These are phyloP conservation scores for Acrocephalus scirpaceus DNA, from an alignment of 2,797 vertebrate species.

Conservation along the genomic window DNA sequence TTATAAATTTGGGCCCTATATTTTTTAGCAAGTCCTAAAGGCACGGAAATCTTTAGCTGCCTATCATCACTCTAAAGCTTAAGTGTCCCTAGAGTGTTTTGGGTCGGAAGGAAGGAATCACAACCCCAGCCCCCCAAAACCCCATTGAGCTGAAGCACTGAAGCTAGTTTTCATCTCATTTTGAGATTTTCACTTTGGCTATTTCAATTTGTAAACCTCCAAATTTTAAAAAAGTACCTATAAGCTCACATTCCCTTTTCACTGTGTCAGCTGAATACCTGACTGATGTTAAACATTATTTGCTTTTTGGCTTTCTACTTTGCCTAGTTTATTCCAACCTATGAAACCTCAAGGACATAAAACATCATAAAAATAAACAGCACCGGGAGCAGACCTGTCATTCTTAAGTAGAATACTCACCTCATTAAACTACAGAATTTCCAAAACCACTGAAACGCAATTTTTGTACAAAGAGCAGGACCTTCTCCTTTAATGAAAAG, in stretches of 20 bases:
- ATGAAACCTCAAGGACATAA: slow-evolving; percentile 28
- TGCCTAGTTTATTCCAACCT: background rate
- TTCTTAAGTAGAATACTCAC: slow-evolving; percentile 5
- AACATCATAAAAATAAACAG: slow-evolving; percentile 49
- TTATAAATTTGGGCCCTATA: background rate
- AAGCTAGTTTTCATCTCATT: background rate
- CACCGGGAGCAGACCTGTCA: slow-evolving; percentile 29
- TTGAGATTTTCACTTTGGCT: background rate
- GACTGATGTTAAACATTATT: slow-evolving; percentile 27
- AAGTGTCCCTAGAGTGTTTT: background rate
- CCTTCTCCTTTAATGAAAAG: slow-evolving; percentile 18
- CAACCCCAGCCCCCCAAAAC: background rate
- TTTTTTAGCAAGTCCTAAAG: background rate
- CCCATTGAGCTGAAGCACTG: background rate
- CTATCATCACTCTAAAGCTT: background rate
- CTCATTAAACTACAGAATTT: slow-evolving; percentile 52
- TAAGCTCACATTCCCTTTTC: background rate
- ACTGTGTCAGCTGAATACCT: slow-evolving; percentile 1
- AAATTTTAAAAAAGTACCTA: background rate
- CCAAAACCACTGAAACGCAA: background rate
- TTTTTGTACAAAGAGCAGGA: background rate
- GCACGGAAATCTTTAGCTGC: background rate
- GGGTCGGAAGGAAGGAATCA: background rate
- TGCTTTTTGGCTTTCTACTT: slow-evolving; percentile 29
- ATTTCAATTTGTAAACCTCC: background rate